phyloP scores from a whole-genome alignment of 2,797 vertebrate species.

The Vireo griseus region DNA sequence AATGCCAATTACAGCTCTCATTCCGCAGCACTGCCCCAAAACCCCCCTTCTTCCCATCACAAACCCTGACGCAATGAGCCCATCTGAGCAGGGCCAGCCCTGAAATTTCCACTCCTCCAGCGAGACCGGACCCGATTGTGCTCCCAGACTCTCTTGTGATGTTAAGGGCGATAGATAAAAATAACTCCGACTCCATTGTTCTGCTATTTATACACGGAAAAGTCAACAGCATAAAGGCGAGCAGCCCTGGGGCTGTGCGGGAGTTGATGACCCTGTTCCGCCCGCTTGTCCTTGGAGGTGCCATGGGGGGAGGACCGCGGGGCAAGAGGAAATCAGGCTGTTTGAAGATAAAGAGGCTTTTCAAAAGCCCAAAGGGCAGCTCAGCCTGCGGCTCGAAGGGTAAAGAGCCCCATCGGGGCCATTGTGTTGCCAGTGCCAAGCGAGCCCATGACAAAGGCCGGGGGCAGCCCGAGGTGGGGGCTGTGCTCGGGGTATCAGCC shows the following conservation, averaged over 20 bases:
- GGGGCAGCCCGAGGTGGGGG: neutral
- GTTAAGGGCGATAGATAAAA: slow-evolving; percentile 27
- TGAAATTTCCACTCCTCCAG: neutral
- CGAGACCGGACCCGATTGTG: neutral
- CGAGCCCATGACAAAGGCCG: neutral
- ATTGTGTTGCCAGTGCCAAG: neutral
- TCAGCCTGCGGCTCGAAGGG: neutral
- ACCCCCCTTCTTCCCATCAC: neutral
- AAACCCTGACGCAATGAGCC: neutral
- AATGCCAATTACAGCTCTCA: neutral
- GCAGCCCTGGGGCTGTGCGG: neutral
- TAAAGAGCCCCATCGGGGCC: neutral
- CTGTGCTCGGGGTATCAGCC: neutral
- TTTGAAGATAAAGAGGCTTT: slow-evolving; percentile 1
- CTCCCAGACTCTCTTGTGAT: neutral
- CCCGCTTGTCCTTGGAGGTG: neutral
- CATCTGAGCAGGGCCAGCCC: neutral
- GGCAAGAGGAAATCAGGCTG: neutral
- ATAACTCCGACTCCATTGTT: slow-evolving; percentile 1
- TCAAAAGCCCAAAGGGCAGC: neutral
- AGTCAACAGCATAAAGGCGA: slow-evolving; percentile 6
- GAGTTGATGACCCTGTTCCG: neutral
- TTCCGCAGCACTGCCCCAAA: neutral
- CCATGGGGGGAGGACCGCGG: neutral
- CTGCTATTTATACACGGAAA: slow-evolving; percentile 32